phyloP scores from a whole-genome alignment of 2,888 invertebrate species.

The Schizaphis graminum region DNA sequence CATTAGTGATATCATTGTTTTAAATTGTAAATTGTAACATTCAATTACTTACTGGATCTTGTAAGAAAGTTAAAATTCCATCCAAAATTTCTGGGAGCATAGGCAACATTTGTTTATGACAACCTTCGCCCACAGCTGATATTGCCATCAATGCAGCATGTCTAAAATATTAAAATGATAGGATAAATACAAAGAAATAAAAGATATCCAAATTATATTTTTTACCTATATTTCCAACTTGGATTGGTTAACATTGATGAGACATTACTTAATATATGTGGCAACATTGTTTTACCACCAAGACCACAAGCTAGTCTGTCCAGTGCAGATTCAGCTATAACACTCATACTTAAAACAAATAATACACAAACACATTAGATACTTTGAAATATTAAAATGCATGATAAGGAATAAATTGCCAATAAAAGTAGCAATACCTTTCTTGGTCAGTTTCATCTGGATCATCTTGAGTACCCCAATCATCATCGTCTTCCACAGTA shows the following conservation, averaged over 20 bases:
- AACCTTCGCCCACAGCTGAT: constrained; percentile 98
- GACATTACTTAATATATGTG: constrained; percentile 87
- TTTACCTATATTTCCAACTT: constrained; percentile 84
- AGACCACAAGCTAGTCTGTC: constrained; percentile 98
- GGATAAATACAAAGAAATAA: background rate
- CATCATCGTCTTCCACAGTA: constrained; percentile 91
- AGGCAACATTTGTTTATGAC: constrained; percentile 97
- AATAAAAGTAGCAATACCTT: constrained; percentile 71
- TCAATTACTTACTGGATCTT: constrained; percentile 77
- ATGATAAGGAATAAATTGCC: background rate
- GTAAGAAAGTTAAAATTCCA: constrained; percentile 86
- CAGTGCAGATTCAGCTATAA: constrained; percentile 95
- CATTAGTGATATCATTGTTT: background rate
- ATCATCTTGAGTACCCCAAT: constrained; percentile 90
- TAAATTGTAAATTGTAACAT: constrained; percentile 31
- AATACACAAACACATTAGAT: background rate
- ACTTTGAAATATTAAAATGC: background rate
- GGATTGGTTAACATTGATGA: constrained; percentile 87
- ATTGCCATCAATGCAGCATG: constrained; percentile 99
- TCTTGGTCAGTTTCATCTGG: constrained; percentile 93
- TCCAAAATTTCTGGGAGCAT: constrained; percentile 95
- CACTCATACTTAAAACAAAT: constrained; percentile 81
- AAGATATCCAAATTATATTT: constrained; percentile 29
- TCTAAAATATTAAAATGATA: constrained; percentile 70
- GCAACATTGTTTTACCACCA: constrained; percentile 92